Evolutionary conservation across 2,113 vertebrate species (phyloP), one percentile per base, ranked within the genome.

Genomic region (Corydoras maculifer): DNA sequence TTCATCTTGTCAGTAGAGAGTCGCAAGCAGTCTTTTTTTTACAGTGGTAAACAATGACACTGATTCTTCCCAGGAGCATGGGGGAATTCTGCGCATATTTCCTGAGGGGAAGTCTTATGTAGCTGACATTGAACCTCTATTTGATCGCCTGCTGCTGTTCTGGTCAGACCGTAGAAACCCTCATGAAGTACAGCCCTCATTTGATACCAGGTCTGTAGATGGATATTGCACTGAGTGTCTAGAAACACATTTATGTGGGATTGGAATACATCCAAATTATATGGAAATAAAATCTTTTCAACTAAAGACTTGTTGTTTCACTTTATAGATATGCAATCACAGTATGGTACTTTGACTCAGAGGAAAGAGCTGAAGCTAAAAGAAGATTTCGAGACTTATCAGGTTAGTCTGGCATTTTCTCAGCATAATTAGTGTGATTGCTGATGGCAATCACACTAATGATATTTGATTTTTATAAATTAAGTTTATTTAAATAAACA

Each of bases 111-210:
- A 93, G 63, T 85, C 93, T 0, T 93, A 92, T 10, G 88, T 95
- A 70, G 93, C 89, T 0, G 95, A 98, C 49, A 89, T 98, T 57
- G 90, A 97, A 75, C 96, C 96, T 0, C 90, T 96, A 78, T 98
- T 98, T 82, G 96, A 98, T 80, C 82, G 96, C 65, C 88, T 98
- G 65, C 87, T 98, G 3, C 90, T 97, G 74, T 98, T 98, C 89
- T 98, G 96, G 96, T 98, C 96, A 14, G 95, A 98, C 80, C 88
- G 94, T 57, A 91, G 95, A 78, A 98, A 98, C 70, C 96, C 96
- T 0, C 95, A 98, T 9, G 94, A 98, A 90, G 96, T 98, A 31
- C 94, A 94, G 75, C 95, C 96, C 48, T 94, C 94, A 59, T 97
- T 92, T 68, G 82, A 90, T 15, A 93, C 88, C 66, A 94, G 95